phyloP scores from a whole-genome alignment of 2,797 vertebrate species.

The Sparus aurata region DNA sequence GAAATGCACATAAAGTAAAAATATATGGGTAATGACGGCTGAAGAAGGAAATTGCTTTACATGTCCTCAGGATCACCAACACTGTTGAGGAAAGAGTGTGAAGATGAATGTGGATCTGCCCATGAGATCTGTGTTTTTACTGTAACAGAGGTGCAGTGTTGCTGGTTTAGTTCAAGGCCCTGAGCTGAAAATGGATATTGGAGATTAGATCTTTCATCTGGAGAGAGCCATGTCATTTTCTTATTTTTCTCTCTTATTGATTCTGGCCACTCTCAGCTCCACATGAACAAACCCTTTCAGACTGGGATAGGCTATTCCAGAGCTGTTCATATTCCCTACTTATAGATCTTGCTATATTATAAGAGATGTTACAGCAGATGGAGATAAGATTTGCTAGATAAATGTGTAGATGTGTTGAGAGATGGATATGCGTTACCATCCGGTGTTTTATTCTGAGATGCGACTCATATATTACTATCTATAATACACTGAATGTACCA shows the following conservation, averaged over 20 bases:
- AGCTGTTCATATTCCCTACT: slow-evolving; percentile 73
- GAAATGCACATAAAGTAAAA: slow-evolving; percentile 47
- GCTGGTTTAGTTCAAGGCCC: slow-evolving; percentile 73
- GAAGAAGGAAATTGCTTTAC: slow-evolving; percentile 33
- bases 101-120: slow-evolving; percentile 51
- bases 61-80: slow-evolving; percentile 10
- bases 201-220: slow-evolving; percentile 90
- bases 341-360: slow-evolving; percentile 67
- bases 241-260: slow-evolving; percentile 89
- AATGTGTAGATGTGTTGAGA: slow-evolving; percentile 55
- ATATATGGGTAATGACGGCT: slow-evolving; percentile 51
- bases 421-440: slow-evolving; percentile 51
- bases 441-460: slow-evolving; percentile 37
- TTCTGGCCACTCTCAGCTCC: slow-evolving; percentile 86
- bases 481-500: slow-evolving; percentile 10
- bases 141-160: slow-evolving; percentile 69
- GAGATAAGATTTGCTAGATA: slow-evolving; percentile 59
- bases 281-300: slow-evolving; percentile 84
- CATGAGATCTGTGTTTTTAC: slow-evolving; percentile 62
- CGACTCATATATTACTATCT: slow-evolving; percentile 10
- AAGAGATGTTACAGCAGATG: slow-evolving; percentile 55
- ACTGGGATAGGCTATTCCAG: slow-evolving; percentile 70
- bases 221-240: slow-evolving; percentile 89
- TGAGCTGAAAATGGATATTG: slow-evolving; percentile 89
- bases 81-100: slow-evolving; percentile 38